Base-by-base conservation (phyloP, 1,140 invertebrate species). In the Pachyrhynchus sulphureomaculatus region DNA sequence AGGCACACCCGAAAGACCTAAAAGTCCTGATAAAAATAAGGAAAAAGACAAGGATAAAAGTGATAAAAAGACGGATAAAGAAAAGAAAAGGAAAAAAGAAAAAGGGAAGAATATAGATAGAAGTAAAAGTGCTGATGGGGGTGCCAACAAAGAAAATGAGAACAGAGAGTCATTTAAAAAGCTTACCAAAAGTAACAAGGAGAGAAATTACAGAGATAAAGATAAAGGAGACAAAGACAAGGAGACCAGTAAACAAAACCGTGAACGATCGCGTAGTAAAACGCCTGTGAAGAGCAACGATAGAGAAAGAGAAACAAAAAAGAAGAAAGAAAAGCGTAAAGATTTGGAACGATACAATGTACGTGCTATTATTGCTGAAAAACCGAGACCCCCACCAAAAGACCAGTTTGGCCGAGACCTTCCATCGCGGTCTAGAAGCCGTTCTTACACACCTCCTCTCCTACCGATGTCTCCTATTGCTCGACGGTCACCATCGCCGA, bases 341-440 rank as follows among this genome's bases (percentile, higher is more conserved):
- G 90, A 92, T 65, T 77, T 93, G 18, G 88, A 89, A 62, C 80
- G 90, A 10, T 92, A 93, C 69, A 87, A 92, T 78, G 90, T 93
- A 0, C 79, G 91, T 15, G 86, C 87, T 59, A 78, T 92, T 26
- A 86, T 93, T 10, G 81, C 84, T 1, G 86, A 88, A 55, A 88
- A 88, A 59, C 83, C 84, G 0, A 77, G 82, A 45, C 80, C 83
- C n/a, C 76, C 81, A 74, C 51, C 57, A 23, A 90, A 88, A 75
- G 90, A 92, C 74, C 84, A 88, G 24, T 92, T 91, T 77, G 90
- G 90, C 0, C 78, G 89, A n/a, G 90, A 92, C 74, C 81, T 85
- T 1, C 23, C 72, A 20, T 77, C 78, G 0, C 66, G 68, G 58
- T 68, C 64, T 6, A 70, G 59, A 61, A 64, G 59, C 39, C 49